These are phyloP conservation scores for Pelmatolapia mariae DNA, from an alignment of 2,113 vertebrate species.

Conservation along the genomic window DNA sequence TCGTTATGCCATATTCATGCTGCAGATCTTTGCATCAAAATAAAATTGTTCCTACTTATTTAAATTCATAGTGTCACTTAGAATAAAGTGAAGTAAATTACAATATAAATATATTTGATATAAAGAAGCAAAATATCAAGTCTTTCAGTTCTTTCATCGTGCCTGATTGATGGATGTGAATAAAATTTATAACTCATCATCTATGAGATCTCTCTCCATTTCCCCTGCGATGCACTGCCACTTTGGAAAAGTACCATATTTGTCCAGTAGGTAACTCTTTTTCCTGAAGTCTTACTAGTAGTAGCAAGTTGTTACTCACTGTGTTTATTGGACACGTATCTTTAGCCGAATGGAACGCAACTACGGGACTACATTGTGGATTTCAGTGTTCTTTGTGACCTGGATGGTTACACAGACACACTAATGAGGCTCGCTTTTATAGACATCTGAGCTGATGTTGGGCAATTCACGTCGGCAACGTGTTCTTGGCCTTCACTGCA, in stretches of 20 bases:
- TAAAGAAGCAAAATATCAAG: background rate
- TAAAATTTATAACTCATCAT: background rate
- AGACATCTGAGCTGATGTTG: background rate
- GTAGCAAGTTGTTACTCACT: background rate
- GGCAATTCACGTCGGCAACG: background rate
- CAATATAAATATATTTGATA: background rate
- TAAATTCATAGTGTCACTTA: background rate
- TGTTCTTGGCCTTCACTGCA: background rate
- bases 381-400: background rate
- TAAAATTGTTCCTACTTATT: background rate
- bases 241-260: background rate
- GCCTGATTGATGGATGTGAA: background rate
- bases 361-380: background rate
- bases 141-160: background rate
- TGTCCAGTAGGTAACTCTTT: background rate
- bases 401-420: background rate
- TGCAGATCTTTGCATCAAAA: background rate
- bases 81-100: rapidly evolving
- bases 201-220: background rate
- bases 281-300: background rate
- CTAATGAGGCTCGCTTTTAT: background rate
- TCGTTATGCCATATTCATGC: background rate
- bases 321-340: background rate
- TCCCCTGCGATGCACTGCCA: background rate
- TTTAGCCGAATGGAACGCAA: background rate